A percentile compares a stretch with the other conserved stretches of the same genome.
Conservation (phyloP, 2,113 vertebrate genomes). For the Toxotes chatareus region DNA sequence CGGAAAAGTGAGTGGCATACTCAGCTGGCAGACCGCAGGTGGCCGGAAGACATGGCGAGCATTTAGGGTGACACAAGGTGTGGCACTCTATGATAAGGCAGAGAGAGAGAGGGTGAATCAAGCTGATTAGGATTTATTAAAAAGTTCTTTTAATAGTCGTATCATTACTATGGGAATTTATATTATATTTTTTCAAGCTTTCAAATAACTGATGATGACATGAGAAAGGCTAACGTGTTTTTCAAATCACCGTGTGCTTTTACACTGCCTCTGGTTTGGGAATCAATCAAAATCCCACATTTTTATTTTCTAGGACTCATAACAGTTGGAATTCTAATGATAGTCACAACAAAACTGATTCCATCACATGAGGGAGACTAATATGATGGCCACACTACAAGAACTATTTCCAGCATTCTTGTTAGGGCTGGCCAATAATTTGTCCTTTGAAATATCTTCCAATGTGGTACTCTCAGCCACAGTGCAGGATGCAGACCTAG, state of each 20-base stretch:
- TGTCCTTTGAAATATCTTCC: conserved; percentile 44
- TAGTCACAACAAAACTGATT: conserved; percentile 21
- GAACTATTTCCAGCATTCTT: conserved; percentile 17
- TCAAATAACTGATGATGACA: background rate
- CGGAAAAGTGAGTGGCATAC: conserved; percentile 94
- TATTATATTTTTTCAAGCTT: background rate
- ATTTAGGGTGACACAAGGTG: conserved; percentile 98
- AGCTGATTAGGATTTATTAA: background rate
- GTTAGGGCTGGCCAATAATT: conserved; percentile 32
- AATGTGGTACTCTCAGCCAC: conserved; percentile 7
- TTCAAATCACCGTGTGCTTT: background rate
- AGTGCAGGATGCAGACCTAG: conserved; percentile 84
- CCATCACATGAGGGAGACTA: conserved; percentile 2
- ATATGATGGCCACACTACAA: background rate
- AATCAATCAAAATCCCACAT: background rate
- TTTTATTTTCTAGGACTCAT: conserved; percentile 16
- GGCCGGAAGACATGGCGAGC: conserved; percentile 95
- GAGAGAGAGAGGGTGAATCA: background rate
- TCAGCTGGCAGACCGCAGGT: conserved; percentile 96
- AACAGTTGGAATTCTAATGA: background rate
- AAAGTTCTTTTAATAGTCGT: background rate
- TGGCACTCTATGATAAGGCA: conserved; percentile 88
- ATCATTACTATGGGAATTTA: background rate
- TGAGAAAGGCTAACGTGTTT: background rate
- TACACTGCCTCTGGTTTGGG: background rate